Conservation (phyloP, 2,888 invertebrate genomes). For the Synanthedon vespiformis region DNA sequence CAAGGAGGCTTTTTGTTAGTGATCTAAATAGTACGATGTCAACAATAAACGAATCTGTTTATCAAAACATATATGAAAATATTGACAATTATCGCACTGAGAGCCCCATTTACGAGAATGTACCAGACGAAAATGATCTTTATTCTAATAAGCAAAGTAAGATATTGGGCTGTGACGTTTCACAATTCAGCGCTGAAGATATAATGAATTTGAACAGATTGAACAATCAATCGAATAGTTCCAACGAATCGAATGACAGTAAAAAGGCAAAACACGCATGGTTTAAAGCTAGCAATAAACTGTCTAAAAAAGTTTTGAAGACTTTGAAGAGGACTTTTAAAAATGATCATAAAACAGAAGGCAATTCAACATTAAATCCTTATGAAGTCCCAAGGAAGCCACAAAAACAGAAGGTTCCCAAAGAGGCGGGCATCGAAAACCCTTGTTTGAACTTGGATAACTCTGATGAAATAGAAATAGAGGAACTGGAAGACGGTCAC, state of each 20-base stretch:
- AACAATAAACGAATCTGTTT: conserved; percentile 47
- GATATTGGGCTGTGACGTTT: conserved; percentile 58
- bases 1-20: conserved; percentile 43
- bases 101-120: conserved; percentile 55
- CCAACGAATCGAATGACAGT: conserved; percentile 46
- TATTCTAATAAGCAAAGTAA: conserved; percentile 58
- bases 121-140: conserved; percentile 29
- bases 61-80: conserved; percentile 51
- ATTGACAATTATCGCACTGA: conserved; percentile 44
- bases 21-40: conserved; percentile 59
- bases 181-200: conserved; percentile 50
- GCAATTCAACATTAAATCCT: conserved; percentile 43
- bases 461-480: conserved; percentile 61
- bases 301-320: conserved; percentile 57
- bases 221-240: conserved; percentile 23
- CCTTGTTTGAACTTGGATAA: conserved; percentile 53
- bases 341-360: conserved; percentile 37
- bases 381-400: conserved; percentile 59
- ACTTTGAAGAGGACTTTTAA: conserved; percentile 58
- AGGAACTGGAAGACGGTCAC: conserved; percentile 45
- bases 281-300: conserved; percentile 47
- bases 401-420: conserved; percentile 29
- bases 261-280: conserved; percentile 46
- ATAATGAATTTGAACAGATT: conserved; percentile 57
- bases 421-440: conserved; percentile 57